Conservation (phyloP, 1,140 invertebrate genomes). For the Solenopsis invicta region DNA sequence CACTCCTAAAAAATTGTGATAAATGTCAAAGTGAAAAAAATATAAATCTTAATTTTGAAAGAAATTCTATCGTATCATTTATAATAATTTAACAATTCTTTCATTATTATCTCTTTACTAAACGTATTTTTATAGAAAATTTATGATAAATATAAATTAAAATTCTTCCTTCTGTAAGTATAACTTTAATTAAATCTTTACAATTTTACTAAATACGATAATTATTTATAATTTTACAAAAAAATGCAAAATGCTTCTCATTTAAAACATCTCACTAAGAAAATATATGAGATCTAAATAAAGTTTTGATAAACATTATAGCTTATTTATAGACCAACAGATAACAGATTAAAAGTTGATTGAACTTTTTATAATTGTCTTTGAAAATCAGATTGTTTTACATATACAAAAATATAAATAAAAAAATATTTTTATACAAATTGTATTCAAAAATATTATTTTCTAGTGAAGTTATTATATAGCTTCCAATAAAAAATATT, state of each 20-base stretch:
- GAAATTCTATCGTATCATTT: neutral
- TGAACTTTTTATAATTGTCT: neutral
- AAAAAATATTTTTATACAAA: neutral
- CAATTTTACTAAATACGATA: neutral
- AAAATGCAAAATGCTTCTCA: neutral
- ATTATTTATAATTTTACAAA: neutral
- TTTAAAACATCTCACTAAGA: neutral
- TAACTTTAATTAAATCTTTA: neutral
- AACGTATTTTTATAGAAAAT: neutral
- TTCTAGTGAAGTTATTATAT: too few relatives aligned
- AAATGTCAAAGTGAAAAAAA: slow-evolving; percentile 11
- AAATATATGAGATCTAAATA: neutral
- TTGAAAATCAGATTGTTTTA: too few relatives aligned
- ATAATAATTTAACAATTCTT: slow-evolving; percentile 17
- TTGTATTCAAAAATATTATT: neutral
- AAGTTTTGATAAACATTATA: neutral
- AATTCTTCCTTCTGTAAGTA: neutral
- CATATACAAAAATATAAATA: too few relatives aligned
- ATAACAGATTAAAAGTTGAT: neutral
- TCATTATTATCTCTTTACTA: neutral
- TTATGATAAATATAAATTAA: neutral
- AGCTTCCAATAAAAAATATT: too few relatives aligned
- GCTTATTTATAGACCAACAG: neutral
- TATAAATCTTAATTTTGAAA: neutral
- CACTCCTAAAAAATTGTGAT: slow-evolving; percentile 32